Evolutionary conservation across 2,797 vertebrate species (phyloP), one percentile per base, ranked within the genome.

Genomic region (Sparidentex hasta): DNA sequence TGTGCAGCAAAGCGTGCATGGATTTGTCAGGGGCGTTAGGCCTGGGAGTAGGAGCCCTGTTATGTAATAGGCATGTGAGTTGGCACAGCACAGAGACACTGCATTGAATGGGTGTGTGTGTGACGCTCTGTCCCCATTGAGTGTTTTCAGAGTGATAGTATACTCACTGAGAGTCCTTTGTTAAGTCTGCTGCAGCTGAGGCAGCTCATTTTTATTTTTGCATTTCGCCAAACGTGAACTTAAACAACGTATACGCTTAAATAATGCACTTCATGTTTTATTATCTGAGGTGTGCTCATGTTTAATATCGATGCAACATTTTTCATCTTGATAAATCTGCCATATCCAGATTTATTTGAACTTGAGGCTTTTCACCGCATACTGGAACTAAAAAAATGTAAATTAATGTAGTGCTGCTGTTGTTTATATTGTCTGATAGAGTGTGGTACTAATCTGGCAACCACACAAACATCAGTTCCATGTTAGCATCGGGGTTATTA

Each of bases 31-130:
- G 87, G 78, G 88, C 85, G 81, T 90, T 70, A 77, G 80, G 78
- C 89, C 83, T 81, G 87, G 87, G 91, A 92, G 92, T 91, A 88
- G 86, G 88, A 93, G 91, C 85, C 63, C 65, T 88, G 87, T 95
- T 95, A 94, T 94, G 93, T 95, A 94, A 95, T 79, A 90, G 84
- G 84, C 92, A 94, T 93, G 94, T 93, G 93, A 93, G 88, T 81
- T 92, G 89, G 90, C 89, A 90, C 90, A 88, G 86, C 89, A 87
- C 72, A 79, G 83, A 92, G 87, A 90, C 83, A 71, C 91, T 90
- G 91, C 93, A 88, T 82, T 90, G 87, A 90, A 84, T 93, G 90
- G 65, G 83, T 82, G 84, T 75, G 82, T 83, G 86, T 82, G 89
- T 74, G 89, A 80, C 47, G 76, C 85, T 89, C 86, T 81, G 82